Evolutionary conservation across 1,140 invertebrate genomes (phyloP).

Genomic region (Diprion similis): DNA sequence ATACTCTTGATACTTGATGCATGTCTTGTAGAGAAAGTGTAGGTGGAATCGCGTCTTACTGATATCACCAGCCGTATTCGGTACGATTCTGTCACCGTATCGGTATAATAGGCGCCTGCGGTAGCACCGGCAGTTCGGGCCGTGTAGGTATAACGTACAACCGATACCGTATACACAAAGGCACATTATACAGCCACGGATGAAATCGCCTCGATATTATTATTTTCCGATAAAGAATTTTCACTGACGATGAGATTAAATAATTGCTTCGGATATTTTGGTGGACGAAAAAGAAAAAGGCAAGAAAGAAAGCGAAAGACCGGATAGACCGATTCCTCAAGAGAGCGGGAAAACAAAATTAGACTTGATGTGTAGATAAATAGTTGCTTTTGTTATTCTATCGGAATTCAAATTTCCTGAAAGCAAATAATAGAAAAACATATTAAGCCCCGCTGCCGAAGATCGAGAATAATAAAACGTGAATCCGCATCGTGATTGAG

Average conservation of each 20-base stretch:
- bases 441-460: not conserved
- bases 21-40: not conserved
- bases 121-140: too few relatives aligned
- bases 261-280: not conserved
- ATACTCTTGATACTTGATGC: not conserved
- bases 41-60: not conserved
- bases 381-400: constrained; percentile 5
- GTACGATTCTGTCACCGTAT: not conserved
- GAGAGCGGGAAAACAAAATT: not conserved
- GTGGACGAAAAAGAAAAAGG: not conserved
- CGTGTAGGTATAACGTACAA: too few relatives aligned
- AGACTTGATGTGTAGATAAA: not conserved
- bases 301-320: not conserved
- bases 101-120: not conserved
- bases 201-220: too few relatives aligned
- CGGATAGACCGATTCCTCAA: not conserved
- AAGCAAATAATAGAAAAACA: constrained; percentile 1
- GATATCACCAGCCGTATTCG: not conserved
- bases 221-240: too few relatives aligned
- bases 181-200: too few relatives aligned
- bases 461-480: constrained; percentile 1
- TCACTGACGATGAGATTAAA: too few relatives aligned
- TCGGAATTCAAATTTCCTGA: not conserved
- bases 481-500: not conserved
- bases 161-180: too few relatives aligned